Conservation (phyloP, 2,113 vertebrate genomes). For the Galeopterus variegatus region DNA sequence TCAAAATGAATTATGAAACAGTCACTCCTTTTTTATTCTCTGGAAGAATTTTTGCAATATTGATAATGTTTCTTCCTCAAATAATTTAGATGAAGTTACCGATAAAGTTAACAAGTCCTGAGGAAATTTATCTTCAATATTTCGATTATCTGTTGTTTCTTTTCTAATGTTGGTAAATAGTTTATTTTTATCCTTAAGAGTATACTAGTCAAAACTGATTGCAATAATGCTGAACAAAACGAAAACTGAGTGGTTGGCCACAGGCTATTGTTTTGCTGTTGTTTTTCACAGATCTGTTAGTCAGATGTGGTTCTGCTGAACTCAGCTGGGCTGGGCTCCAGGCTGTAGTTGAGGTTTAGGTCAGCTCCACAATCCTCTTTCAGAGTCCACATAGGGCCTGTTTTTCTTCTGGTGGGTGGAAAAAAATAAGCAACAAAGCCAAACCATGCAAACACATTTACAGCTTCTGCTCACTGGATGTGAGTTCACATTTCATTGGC, state of each 20-base stretch:
- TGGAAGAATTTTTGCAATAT: neutral
- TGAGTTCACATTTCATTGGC: neutral
- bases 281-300: neutral
- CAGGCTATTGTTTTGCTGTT: neutral
- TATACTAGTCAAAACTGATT: neutral
- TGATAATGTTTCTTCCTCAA: neutral
- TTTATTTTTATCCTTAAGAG: neutral
- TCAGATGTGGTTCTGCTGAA: no score
- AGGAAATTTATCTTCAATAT: neutral
- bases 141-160: neutral
- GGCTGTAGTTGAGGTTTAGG: neutral
- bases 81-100: neutral
- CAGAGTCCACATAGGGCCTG: neutral
- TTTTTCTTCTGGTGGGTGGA: neutral
- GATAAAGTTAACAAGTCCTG: neutral
- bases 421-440: neutral
- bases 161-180: neutral
- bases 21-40: neutral
- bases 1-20: neutral
- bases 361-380: neutral
- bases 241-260: neutral
- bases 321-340: neutral
- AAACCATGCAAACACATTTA: neutral
- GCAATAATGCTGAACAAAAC: neutral
- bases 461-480: neutral